A percentile compares a stretch with the other conserved stretches of the same genome.
Conservation (phyloP, 2,113 vertebrate species). For the Heptranchias perlo region DNA sequence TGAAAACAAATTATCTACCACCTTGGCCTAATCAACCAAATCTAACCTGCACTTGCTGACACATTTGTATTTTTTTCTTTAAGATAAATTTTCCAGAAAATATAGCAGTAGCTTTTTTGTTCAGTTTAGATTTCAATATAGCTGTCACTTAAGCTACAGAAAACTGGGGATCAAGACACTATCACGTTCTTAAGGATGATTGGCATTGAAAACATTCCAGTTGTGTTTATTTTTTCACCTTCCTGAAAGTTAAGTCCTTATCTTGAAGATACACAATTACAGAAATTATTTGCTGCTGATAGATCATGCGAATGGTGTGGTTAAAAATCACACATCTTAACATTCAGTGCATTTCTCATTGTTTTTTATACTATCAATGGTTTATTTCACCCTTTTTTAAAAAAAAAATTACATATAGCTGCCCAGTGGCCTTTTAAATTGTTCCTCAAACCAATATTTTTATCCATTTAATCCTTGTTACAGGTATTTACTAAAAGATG, state of each 20-base stretch:
- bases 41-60: neutral
- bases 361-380: neutral
- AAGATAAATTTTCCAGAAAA: neutral
- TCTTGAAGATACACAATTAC: neutral
- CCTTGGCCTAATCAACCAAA: neutral
- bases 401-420: neutral
- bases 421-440: neutral
- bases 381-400: neutral
- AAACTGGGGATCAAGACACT: neutral
- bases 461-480: neutral
- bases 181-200: neutral
- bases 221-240: neutral
- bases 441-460: neutral
- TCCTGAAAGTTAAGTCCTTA: neutral
- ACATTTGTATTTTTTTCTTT: neutral
- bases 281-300: neutral
- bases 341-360: neutral
- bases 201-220: neutral
- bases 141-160: neutral
- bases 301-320: neutral
- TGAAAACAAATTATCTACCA: neutral
- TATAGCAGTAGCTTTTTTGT: neutral
- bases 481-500: neutral
- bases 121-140: neutral
- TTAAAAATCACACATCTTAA: neutral